These are phyloP conservation scores for Boloria euphrosyne DNA, from an alignment of 2,888 invertebrate species.

Conservation along the genomic window DNA sequence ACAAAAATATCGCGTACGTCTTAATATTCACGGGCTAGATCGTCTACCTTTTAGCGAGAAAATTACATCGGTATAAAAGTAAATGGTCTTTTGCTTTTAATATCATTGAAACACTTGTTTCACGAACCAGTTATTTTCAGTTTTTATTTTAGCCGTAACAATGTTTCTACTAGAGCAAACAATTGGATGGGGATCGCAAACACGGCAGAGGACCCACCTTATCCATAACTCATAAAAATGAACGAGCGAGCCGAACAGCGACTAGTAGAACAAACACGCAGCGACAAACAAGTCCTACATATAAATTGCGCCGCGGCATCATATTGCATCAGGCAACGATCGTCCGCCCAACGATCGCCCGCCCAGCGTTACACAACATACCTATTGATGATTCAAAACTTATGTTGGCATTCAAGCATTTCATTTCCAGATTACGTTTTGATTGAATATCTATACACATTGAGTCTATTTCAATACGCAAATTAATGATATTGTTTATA, in stretches of 20 bases:
- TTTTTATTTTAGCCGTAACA: slow-evolving; percentile 32
- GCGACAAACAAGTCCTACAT: slow-evolving; percentile 55
- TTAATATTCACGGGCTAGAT: slow-evolving; percentile 13
- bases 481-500: too few relatives aligned
- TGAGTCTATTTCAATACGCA: too few relatives aligned
- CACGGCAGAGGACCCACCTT: slow-evolving; percentile 63
- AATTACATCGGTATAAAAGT: slow-evolving; percentile 12
- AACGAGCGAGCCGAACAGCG: slow-evolving; percentile 66
- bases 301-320: slow-evolving; percentile 37
- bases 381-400: slow-evolving; percentile 25
- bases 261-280: slow-evolving; percentile 63
- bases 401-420: background rate
- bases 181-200: slow-evolving; percentile 63
- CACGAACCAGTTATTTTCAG: slow-evolving; percentile 18
- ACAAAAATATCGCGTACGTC: slow-evolving; percentile 25
- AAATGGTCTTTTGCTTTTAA: slow-evolving; percentile 15
- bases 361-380: slow-evolving; percentile 2
- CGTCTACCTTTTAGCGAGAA: slow-evolving; percentile 15
- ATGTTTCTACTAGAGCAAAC: slow-evolving; percentile 51
- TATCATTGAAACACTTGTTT: slow-evolving; percentile 14
- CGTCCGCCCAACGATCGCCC: slow-evolving; percentile 20
- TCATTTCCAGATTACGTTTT: background rate
- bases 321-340: slow-evolving; percentile 31
- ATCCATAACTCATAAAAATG: slow-evolving; percentile 79
- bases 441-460: too few relatives aligned